Conservation (phyloP, 2,797 vertebrate genomes). For the Chaetodon trifasciatus region DNA sequence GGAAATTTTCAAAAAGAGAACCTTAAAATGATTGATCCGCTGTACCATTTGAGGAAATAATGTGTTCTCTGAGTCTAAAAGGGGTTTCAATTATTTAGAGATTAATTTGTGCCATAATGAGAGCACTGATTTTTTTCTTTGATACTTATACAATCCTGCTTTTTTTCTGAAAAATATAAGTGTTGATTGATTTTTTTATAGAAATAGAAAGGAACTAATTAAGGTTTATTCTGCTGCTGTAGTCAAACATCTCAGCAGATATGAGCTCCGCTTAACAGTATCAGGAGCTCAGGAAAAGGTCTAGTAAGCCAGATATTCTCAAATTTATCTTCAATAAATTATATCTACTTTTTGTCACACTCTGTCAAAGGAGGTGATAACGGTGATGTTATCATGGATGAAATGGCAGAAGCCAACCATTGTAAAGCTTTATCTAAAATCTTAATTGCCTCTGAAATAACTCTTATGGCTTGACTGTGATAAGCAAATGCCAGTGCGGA, state of each 20-base stretch:
- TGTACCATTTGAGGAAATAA: background rate
- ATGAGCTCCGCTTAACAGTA: background rate
- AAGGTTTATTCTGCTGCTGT: background rate
- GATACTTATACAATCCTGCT: slow-evolving; percentile 3
- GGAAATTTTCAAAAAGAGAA: background rate
- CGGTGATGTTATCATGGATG: slow-evolving; percentile 29
- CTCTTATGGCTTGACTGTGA: slow-evolving; percentile 21
- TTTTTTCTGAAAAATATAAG: slow-evolving; percentile 2
- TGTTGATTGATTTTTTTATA: background rate
- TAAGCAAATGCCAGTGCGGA: slow-evolving; percentile 31
- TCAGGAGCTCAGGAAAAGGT: slow-evolving; percentile 20
- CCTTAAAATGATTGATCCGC: background rate
- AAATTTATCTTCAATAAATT: slow-evolving; percentile 28
- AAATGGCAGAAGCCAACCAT: slow-evolving; percentile 19
- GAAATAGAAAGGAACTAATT: slow-evolving; percentile 22
- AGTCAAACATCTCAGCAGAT: background rate
- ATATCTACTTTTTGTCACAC: slow-evolving; percentile 14
- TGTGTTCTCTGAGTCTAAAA: background rate
- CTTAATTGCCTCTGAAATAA: slow-evolving; percentile 59
- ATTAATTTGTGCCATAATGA: slow-evolving; percentile 24
- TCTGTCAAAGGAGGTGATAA: slow-evolving; percentile 20
- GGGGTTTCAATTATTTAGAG: slow-evolving; percentile 22
- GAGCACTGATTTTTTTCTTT: slow-evolving; percentile 7
- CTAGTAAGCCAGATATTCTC: slow-evolving; percentile 17
- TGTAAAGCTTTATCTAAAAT: slow-evolving; percentile 50